Evolutionary conservation across 2,888 invertebrate genomes (phyloP).

Genomic region (Ophonus ardosiacus): DNA sequence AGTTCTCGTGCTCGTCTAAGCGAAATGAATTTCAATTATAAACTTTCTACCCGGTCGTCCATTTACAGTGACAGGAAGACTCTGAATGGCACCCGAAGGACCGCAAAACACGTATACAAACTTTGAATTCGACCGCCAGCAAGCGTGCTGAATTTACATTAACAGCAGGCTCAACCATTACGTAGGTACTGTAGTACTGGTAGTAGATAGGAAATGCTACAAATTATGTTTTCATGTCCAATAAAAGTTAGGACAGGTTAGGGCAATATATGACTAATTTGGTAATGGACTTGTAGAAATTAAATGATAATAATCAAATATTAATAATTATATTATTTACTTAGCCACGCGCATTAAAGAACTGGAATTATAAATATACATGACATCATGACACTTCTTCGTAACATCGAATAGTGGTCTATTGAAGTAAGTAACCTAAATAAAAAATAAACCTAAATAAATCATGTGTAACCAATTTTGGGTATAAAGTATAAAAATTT

Average conservation of each 20-base stretch:
- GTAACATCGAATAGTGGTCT: too few species aligned
- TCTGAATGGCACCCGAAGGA: conserved; percentile 28
- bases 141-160: conserved; percentile 43
- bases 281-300: not conserved
- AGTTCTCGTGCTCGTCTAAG: not conserved
- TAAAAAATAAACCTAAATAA: too few species aligned
- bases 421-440: too few species aligned
- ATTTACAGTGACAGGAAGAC: conserved; percentile 28
- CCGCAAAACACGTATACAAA: conserved; percentile 24
- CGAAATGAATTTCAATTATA: conserved; percentile 40
- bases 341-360: too few species aligned
- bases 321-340: too few species aligned
- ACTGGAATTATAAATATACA: too few species aligned
- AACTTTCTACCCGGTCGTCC: conserved; percentile 11
- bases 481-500: too few species aligned
- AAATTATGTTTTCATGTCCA: not conserved
- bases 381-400: too few species aligned
- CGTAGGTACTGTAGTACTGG: not conserved
- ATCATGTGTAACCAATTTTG: too few species aligned
- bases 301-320: too few species aligned
- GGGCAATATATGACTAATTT: not conserved
- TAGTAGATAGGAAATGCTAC: not conserved
- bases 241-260: not conserved
- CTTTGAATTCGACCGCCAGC: conserved; percentile 19
- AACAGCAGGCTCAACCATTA: not conserved